Base-by-base conservation (phyloP, 2,113 vertebrate species). In the Chaetodon auriga region DNA sequence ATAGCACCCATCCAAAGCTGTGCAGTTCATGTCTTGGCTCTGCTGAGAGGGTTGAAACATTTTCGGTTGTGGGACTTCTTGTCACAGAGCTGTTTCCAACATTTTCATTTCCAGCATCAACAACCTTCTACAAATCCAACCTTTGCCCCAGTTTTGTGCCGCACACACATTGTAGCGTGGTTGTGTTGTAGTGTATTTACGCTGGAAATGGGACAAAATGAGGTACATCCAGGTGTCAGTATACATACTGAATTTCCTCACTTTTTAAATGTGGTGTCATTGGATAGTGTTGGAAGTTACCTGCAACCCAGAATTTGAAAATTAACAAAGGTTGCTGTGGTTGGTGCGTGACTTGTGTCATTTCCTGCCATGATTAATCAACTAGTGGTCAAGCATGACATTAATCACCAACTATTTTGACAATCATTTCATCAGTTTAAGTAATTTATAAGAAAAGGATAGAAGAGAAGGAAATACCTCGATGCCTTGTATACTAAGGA, bases 31-130 rank as follows among this genome's bases (percentile, higher is more conserved):
- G 69, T 79, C 73, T 84, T 76, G 36, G 57, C 78, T 84, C 46
- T 89, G 78, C 80, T 85, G 75, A 85, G 69, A 68, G 14, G 21
- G 54, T 45, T 66, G 54, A 81, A 79, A 71, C 54, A 60, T 14
- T 70, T 51, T 69, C 46, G 61, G 36, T 57, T 81, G 76, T 75
- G n/a, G 46, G 36, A 61, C 71, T 61, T 58, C 35, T 36, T 60
- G 38, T 57, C 65, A 41, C 53, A 30, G 55, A 66, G 53, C 51
- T 65, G 51, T 64, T 88, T 84, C 21, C 9, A 63, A 70, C 36
- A 23, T 18, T 25, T 43, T 79, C 65, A 1, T 10, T 78, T 71
- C 30, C 30, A 30, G 30, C 30, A 30, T 30, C 41, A 68, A 10
- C 62, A 65, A 21, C 5, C 13, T 1, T n/a, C 49, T 38, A 69